phyloP scores from a whole-genome alignment of 2,888 invertebrate species.

The Odontomyia ornata region DNA sequence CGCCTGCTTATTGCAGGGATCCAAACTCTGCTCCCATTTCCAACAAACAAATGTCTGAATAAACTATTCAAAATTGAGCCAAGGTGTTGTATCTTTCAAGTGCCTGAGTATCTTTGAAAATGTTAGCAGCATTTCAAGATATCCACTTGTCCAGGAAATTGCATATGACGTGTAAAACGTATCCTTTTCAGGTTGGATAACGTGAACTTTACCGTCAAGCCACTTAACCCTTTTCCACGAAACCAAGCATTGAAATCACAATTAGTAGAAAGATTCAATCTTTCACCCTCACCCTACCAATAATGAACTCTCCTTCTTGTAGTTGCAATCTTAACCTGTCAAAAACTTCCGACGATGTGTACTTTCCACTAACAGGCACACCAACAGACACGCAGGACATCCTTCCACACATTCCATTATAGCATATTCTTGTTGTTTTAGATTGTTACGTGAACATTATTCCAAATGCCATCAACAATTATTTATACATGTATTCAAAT shows the following conservation, averaged over 20 bases:
- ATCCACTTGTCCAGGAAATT: constrained; percentile 31
- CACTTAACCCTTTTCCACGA: constrained; percentile 36
- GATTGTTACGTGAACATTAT: constrained; percentile 32
- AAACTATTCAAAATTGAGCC: constrained; percentile 23
- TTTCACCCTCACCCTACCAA: neutral
- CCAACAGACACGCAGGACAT: neutral
- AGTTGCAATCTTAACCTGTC: neutral
- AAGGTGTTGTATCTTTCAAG: neutral
- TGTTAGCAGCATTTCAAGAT: neutral
- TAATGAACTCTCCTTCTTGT: too few relatives aligned
- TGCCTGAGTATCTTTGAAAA: neutral
- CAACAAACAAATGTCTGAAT: neutral
- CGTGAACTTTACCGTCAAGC: constrained; percentile 1
- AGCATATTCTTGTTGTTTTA: constrained; percentile 15
- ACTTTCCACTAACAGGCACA: neutral
- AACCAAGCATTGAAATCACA: constrained; percentile 14
- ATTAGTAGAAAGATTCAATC: constrained; percentile 25
- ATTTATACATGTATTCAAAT: constrained; percentile 45
- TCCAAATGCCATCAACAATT: constrained; percentile 41
- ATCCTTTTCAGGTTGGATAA: neutral
- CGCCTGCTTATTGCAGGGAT: too few relatives aligned
- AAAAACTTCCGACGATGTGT: neutral
- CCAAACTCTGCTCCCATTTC: too few relatives aligned
- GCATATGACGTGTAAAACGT: constrained; percentile 26
- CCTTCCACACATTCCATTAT: neutral